Evolutionary conservation across 2,797 vertebrate genomes (phyloP).

Genomic region (Onychomys torridus): DNA sequence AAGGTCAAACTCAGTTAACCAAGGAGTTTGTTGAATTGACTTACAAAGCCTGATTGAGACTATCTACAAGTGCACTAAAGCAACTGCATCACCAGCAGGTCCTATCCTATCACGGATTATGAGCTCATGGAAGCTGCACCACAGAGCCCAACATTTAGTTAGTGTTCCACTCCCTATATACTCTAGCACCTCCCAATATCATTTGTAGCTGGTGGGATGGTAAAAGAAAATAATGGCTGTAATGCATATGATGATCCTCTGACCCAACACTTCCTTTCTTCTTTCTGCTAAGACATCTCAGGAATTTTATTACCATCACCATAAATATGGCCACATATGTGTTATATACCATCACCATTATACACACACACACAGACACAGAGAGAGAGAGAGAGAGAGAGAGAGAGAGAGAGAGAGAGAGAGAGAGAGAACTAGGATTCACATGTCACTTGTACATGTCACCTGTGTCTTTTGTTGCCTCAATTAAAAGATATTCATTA

Average conservation of each 20-base stretch:
- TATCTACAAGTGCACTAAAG: neutral
- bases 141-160: too few species aligned
- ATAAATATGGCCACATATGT: neutral
- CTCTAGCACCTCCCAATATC: neutral
- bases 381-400: too few species aligned
- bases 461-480: neutral
- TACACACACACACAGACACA: neutral
- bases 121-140: neutral
- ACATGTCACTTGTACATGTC: neutral
- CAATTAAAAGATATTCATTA: slow-evolving; percentile 3
- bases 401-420: too few species aligned
- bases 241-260: neutral
- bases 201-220: neutral
- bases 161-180: neutral
- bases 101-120: neutral
- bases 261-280: neutral
- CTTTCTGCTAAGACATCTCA: neutral
- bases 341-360: neutral
- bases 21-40: too few species aligned
- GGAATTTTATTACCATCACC: neutral
- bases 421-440: too few species aligned
- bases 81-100: neutral
- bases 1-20: too few species aligned
- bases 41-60: neutral
- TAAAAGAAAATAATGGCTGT: neutral